phyloP scores from a whole-genome alignment of 2,797 vertebrate genomes.

The Bufotes viridis region DNA sequence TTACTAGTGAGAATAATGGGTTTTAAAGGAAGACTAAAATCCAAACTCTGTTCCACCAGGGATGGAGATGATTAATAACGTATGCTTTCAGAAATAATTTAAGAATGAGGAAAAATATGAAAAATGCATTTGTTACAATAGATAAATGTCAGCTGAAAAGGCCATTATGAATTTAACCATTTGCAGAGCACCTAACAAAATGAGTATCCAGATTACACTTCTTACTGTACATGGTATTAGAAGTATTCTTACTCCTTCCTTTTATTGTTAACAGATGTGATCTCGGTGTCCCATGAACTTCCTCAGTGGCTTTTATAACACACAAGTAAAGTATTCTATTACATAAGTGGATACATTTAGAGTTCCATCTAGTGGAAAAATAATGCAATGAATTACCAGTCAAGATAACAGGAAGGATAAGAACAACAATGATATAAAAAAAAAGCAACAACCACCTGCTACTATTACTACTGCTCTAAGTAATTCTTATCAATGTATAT shows the following conservation, averaged over 20 bases:
- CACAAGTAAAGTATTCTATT: slow-evolving; percentile 2
- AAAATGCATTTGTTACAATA: slow-evolving; percentile 62
- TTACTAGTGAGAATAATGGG: slow-evolving; percentile 64
- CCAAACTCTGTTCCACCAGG: slow-evolving; percentile 60
- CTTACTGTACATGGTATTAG: neutral
- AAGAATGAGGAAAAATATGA: slow-evolving; percentile 59
- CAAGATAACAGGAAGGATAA: neutral
- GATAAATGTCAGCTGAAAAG: slow-evolving; percentile 55
- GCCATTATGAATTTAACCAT: slow-evolving; percentile 57
- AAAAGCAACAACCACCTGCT: no score
- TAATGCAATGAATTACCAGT: neutral
- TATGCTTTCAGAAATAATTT: slow-evolving; percentile 65
- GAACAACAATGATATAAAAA: neutral
- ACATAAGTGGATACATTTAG: slow-evolving; percentile 22
- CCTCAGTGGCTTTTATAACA: neutral
- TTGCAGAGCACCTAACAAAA: neutral
- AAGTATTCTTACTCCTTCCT: neutral
- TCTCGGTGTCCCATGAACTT: slow-evolving; percentile 9
- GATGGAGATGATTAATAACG: slow-evolving; percentile 63
- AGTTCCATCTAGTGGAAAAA: slow-evolving; percentile 48
- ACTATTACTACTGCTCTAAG: neutral
- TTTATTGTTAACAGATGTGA: slow-evolving; percentile 35
- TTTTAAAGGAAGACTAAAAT: slow-evolving; percentile 46
- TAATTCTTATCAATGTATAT: neutral
- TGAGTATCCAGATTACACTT: neutral